phyloP scores from a whole-genome alignment of 2,797 vertebrate genomes.

The Danio tinwini region DNA sequence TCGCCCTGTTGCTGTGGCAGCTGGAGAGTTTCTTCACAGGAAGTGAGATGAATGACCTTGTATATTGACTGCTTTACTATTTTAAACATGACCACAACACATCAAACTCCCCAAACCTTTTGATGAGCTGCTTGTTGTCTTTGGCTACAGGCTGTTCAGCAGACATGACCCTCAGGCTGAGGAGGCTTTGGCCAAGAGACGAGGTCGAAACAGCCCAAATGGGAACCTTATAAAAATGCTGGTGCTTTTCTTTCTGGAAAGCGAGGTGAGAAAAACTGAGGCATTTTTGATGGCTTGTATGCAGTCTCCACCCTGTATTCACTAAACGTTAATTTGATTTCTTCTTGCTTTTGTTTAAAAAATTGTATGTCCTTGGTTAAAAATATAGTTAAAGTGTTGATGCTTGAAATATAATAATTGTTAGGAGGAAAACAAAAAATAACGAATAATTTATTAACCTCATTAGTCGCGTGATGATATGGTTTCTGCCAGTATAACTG shows the following conservation, averaged over 20 bases:
- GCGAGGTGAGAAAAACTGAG: conserved; percentile 77
- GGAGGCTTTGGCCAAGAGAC: conserved; percentile 93
- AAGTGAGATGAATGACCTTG: conserved; percentile 82
- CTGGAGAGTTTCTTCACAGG: conserved; percentile 98
- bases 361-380: not conserved
- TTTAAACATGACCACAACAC: not conserved
- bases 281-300: not conserved
- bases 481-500: no score
- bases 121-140: conserved; percentile 4
- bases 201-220: conserved; percentile 95
- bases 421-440: no score
- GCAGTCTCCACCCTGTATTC: not conserved
- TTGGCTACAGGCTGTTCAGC: conserved; percentile 88
- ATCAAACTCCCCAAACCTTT: not conserved
- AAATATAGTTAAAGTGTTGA: no score
- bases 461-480: no score
- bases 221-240: conserved; percentile 95
- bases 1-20: conserved; percentile 94
- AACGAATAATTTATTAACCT: no score
- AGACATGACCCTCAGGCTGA: conserved; percentile 92
- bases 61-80: not conserved
- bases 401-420: no score
- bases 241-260: conserved; percentile 90
- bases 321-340: no score
- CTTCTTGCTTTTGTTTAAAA: not conserved